Percentiles rank a stretch among this genome's conserved stretches.
Conservation (phyloP, 1,140 invertebrate genomes). For the Theocolax elegans region DNA sequence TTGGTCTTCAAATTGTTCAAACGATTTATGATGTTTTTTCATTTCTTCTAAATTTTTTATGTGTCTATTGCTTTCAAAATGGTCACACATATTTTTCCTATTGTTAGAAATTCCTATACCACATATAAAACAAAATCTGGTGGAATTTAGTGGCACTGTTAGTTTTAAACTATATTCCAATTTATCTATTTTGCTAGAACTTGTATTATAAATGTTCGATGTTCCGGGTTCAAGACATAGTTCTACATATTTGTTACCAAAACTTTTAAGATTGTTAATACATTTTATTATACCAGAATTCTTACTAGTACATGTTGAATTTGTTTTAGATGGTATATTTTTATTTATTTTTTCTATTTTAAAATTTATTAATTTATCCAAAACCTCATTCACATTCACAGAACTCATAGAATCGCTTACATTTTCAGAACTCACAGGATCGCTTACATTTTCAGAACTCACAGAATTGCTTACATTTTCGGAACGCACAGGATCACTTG, state of each 20-base stretch:
- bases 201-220: slow-evolving; percentile 31
- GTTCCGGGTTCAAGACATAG: slow-evolving; percentile 24
- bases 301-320: too few relatives aligned
- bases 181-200: slow-evolving; percentile 14
- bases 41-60: slow-evolving; percentile 21
- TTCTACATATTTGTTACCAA: slow-evolving; percentile 19
- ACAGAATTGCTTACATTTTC: too few relatives aligned
- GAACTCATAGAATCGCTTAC: too few relatives aligned
- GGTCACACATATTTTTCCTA: slow-evolving; percentile 37
- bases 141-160: slow-evolving; percentile 23
- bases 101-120: slow-evolving; percentile 24
- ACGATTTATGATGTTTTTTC: slow-evolving; percentile 17
- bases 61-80: slow-evolving; percentile 32
- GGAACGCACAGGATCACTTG: too few relatives aligned
- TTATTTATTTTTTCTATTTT: too few relatives aligned
- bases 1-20: slow-evolving; percentile 11
- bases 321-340: too few relatives aligned
- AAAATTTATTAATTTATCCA: too few relatives aligned
- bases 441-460: too few relatives aligned
- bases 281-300: not conserved
- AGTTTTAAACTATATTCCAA: slow-evolving; percentile 27
- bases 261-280: slow-evolving; percentile 20
- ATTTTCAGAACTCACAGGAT: too few relatives aligned
- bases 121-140: slow-evolving; percentile 30
- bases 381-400: too few relatives aligned